Base-by-base conservation (phyloP, 2,113 vertebrate genomes). In the Dipodomys ordii region DNA sequence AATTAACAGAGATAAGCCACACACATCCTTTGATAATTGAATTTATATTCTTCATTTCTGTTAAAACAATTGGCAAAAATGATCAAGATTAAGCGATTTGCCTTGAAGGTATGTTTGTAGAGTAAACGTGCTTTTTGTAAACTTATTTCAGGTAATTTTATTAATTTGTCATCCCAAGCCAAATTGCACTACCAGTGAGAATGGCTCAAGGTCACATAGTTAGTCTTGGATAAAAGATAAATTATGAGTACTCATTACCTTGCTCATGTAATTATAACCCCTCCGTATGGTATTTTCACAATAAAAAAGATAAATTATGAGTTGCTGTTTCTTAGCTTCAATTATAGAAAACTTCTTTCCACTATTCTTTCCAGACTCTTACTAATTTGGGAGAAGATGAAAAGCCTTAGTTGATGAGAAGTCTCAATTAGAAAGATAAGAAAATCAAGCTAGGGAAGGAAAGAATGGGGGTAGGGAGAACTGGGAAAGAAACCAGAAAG, bases 351-450 rank as follows among this genome's bases (percentile, higher is more conserved):
- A 92, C 10, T 65, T 91, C 74, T 30, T 88, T 91, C 67, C 81
- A 88, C 15, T 23, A 25, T 82, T 69, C 78, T 87, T 96, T 96
- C 78, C 73, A 93, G 78, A 87, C 35, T 91, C 32, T 86, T 86
- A 83, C 67, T 78, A 93, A 89, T 91, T 96, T 91, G 46, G 44
- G 53, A 91, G 39, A 89, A 89, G 44, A 94, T 91, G 78, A 87
- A 97, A 90, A 87, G 46, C 49, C 53, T 95, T 95, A 82, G 81
- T n/a, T 95, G 15, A 39, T 94, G 90, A 91, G 87, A 95, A 95
- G 87, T 62, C n/a, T 60, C 90, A 95, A 87, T 95, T 93, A 94
- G 74, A 95, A 86, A 91, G 84, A 96, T 91, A 96, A 95, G 89
- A 68, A 28, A 94, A 53, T 94, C 62, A 89, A 91, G 53, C 67